Conservation (phyloP, 2,797 vertebrate species). For the Chaetophractus vellerosus region DNA sequence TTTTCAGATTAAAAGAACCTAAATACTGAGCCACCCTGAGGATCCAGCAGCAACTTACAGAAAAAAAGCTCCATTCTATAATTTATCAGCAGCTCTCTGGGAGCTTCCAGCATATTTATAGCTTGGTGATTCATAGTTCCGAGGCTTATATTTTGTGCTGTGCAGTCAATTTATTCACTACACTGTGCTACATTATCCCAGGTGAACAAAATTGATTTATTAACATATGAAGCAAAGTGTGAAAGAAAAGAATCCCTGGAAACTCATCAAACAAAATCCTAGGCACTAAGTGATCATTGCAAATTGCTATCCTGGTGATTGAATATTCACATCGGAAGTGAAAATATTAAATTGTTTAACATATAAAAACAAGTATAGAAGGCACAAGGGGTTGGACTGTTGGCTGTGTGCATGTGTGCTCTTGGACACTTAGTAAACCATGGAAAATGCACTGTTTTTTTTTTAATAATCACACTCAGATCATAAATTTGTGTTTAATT, state of each 20-base stretch:
- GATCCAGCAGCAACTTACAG: conserved; percentile 74
- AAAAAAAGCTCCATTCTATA: conserved; percentile 69
- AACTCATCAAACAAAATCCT: conserved; percentile 51
- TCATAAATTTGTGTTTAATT: not conserved
- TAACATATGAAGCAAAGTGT: conserved; percentile 65
- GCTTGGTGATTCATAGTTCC: conserved; percentile 81
- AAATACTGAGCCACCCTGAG: conserved; percentile 74
- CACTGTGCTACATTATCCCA: conserved; percentile 71
- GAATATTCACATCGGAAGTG: not conserved
- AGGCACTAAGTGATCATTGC: not conserved
- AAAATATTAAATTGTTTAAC: conserved; percentile 36
- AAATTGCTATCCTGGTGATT: conserved; percentile 13
- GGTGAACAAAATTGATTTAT: conserved; percentile 77
- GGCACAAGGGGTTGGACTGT: not conserved
- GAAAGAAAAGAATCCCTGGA: conserved; percentile 22
- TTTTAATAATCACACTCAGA: not conserved
- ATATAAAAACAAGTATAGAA: conserved; percentile 18
- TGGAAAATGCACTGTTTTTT: not conserved
- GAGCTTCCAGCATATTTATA: conserved; percentile 83
- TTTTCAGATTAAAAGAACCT: conserved; percentile 56
- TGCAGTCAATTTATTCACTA: conserved; percentile 77
- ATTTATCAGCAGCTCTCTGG: conserved; percentile 84
- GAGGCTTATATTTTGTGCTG: conserved; percentile 70
- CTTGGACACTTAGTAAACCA: not conserved
- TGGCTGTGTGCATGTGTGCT: not conserved